Evolutionary conservation across 2,113 vertebrate genomes (phyloP), one percentile per base, ranked within the genome.

Genomic region (Strigops habroptila): DNA sequence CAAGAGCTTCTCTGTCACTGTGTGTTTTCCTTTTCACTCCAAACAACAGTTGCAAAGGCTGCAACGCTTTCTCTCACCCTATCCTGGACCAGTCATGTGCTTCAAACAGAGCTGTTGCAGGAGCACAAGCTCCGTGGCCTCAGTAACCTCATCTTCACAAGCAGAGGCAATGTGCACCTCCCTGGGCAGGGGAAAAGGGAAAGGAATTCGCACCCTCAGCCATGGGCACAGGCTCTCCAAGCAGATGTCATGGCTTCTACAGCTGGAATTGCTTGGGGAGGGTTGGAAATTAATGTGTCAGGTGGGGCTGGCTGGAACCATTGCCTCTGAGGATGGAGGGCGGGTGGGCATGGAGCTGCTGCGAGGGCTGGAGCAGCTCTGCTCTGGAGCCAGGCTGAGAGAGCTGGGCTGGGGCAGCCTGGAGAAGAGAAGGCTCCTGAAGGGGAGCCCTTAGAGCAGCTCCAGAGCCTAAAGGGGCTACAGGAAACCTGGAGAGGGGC

Each of bases 121-220:
- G 39, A 85, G 53, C 63, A 24, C 41, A 23, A 33, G 7, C 33
- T 63, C 84, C 15, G 3, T 27, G 19, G 52, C 30, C 51, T 57
- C 28, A 1, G 57, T 30, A 82, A 87, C 43, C n/a, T 64, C 70
- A 31, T 62, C 80, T 30, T 69, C 68, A 39, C n/a, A 1, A 7
- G 18, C 0, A 0, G 67, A 52, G 37, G 5, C 6, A n/a, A 68
- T 0, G 1, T 22, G 22, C 25, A 35, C 74, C 24, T 15, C n/a
- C 60, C 51, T 2, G 7, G 62, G 60, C 39, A 65, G 74, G 33
- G 49, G 30, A 75, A 31, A 44, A 37, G 15, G 43, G 41, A 68
- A 49, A 60, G 79, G 37, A 46, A 39, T 19, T 8, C 8, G 2
- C 18, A 33, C 11, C n/a, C 64, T 88, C 43, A 16, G 53, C 7